Evolutionary conservation across 2,113 vertebrate species (phyloP).

Genomic region (Hipposideros armiger): DNA sequence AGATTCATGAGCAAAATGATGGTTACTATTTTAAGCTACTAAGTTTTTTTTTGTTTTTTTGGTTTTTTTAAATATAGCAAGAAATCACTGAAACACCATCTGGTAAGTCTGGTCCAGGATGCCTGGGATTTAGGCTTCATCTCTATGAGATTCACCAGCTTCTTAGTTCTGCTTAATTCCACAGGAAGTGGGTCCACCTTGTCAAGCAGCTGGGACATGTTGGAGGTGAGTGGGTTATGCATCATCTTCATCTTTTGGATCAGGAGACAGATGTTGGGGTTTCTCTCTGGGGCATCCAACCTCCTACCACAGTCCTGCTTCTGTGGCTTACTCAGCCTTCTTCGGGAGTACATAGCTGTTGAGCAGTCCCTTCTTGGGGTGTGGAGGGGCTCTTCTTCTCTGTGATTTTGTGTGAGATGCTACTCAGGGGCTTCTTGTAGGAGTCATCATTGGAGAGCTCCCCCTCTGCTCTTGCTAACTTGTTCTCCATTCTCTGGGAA

Average conservation of each 20-base stretch:
- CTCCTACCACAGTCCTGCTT: slow-evolving; percentile 82
- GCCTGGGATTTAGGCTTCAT: slow-evolving; percentile 91
- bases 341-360: slow-evolving; percentile 83
- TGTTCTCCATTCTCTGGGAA: slow-evolving; percentile 84
- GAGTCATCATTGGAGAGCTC: slow-evolving; percentile 87
- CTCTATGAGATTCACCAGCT: slow-evolving; percentile 91
- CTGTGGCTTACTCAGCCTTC: slow-evolving; percentile 87
- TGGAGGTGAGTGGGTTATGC: slow-evolving; percentile 93
- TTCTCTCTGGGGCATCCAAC: slow-evolving; percentile 81
- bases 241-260: slow-evolving; percentile 96
- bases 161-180: slow-evolving; percentile 94
- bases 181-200: slow-evolving; percentile 93
- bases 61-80: neutral
- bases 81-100: slow-evolving; percentile 81
- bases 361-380: slow-evolving; percentile 86
- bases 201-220: slow-evolving; percentile 93
- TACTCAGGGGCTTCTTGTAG: slow-evolving; percentile 92
- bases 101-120: slow-evolving; percentile 90
- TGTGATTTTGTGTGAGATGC: slow-evolving; percentile 94
- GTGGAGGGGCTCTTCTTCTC: slow-evolving; percentile 89
- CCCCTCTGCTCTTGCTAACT: slow-evolving; percentile 87
- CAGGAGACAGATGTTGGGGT: slow-evolving; percentile 92
- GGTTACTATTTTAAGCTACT: neutral
- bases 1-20: neutral
- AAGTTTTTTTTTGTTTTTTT: neutral